Conservation (phyloP, 2,113 vertebrate species). For the Centropus bengalensis region DNA sequence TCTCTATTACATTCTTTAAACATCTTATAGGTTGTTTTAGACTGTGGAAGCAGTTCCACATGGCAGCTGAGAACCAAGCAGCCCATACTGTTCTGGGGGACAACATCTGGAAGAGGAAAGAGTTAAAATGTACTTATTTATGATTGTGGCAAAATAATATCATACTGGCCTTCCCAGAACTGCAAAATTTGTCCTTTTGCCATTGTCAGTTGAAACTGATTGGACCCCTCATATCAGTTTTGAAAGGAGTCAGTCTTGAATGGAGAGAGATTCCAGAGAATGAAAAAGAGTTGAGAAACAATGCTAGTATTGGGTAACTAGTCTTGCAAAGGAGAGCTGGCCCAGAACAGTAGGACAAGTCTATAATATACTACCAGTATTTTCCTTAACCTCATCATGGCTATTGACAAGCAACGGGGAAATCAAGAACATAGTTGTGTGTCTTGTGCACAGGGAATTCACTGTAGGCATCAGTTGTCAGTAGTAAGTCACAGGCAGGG, state of each 20-base stretch:
- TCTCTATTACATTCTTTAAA: slow-evolving; percentile 5
- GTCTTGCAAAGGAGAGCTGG: neutral
- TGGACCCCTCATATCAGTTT: neutral
- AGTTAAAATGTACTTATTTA: neutral
- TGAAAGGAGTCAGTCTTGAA: neutral
- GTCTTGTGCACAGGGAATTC: neutral
- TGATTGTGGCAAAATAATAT: neutral
- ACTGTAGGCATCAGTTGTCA: neutral
- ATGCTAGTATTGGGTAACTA: neutral
- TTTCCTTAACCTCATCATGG: neutral
- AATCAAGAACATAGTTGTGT: neutral
- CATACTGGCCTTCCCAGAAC: neutral
- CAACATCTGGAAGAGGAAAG: neutral
- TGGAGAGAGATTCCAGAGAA: neutral
- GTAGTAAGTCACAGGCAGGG: neutral
- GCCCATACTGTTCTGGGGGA: neutral
- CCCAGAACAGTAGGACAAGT: no score
- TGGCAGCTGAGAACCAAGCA: neutral
- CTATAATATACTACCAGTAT: neutral
- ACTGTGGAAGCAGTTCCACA: neutral
- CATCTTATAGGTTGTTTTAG: neutral
- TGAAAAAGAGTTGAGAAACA: neutral
- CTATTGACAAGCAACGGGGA: neutral
- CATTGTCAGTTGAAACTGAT: neutral
- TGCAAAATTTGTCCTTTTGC: neutral